Base-by-base conservation (phyloP, 2,888 invertebrate genomes). In the Itoplectis maculator region DNA sequence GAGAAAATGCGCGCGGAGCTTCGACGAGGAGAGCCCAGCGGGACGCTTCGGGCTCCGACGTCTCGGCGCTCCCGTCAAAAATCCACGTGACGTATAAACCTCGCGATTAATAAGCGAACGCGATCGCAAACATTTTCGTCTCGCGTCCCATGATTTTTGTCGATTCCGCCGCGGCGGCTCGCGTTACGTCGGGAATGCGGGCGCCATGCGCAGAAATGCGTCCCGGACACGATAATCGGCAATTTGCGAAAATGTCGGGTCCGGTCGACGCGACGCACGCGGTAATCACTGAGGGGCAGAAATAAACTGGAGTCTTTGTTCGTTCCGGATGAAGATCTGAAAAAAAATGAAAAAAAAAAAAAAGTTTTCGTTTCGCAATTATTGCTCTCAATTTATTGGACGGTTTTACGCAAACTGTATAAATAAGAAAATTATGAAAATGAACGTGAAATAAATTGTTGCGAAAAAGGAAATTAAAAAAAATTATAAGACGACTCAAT, bases 61-160 rank as follows among this genome's bases (percentile, higher is more conserved):
- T 47, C 54, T 59, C 51, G 20, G 18, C 29, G 18, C 37, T 61
- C 45, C 35, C 73, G 61, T 61, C 61, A 35, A 59, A n/a, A n/a
- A 73, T 63, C 68, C 76, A 68, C 47, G 29, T 29, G 29, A 29
- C 79, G 72, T 82, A 76, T 76, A 76, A 69, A 78, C 61, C 54
- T 37, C 29, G 76, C 68, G 73, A 79, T 82, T 82, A 76, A 79
- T 82, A 82, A 79, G 76, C 45, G 54, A 68, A 69, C 47, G 42
- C 54, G 79, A 79, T 79, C 51, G 75, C 59, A 72, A 66, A 66
- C 70, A 76, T 65, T 29, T 29, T 29, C 23, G 49, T 75, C 56
- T 45, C 42, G 51, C 66, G 75, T 79, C 42, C 15, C 69, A 49
- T 59, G 72, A 79, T 82, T 76, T 69, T 47, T n/a, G n/a, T n/a